Conservation (phyloP, 2,113 vertebrate genomes). For the Gnathochromis pfefferi region DNA sequence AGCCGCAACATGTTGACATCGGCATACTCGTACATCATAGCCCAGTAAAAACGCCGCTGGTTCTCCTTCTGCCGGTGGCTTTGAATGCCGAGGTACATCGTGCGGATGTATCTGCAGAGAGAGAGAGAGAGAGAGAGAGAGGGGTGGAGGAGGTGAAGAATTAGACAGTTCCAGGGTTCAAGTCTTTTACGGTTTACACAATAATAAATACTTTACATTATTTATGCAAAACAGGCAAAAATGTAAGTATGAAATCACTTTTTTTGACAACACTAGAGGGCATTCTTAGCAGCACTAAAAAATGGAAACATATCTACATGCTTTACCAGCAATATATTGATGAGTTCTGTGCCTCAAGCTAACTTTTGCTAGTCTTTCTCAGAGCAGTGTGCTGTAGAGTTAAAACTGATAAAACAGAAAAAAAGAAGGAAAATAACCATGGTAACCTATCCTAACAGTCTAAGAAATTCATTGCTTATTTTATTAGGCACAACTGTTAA, state of each 20-base stretch:
- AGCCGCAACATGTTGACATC: conserved; percentile 98
- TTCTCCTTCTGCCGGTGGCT: conserved; percentile 96
- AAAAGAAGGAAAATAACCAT: neutral
- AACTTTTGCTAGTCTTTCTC: neutral
- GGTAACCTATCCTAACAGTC: neutral
- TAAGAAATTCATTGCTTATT: neutral
- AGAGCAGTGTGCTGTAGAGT: neutral
- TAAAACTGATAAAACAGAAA: neutral
- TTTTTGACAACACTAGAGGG: conserved; percentile 15
- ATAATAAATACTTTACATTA: neutral
- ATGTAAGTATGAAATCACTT: neutral
- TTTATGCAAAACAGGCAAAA: neutral
- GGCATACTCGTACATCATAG: conserved; percentile 99
- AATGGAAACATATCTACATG: neutral
- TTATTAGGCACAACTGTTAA: neutral
- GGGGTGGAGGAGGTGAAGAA: neutral
- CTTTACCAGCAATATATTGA: neutral
- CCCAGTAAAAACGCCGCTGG: conserved; percentile 98
- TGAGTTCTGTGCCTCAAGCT: neutral
- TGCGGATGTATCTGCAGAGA: conserved; percentile 86
- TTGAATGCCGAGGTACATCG: conserved; percentile 98
- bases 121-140: neutral
- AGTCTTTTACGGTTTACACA: neutral
- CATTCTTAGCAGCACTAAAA: neutral
- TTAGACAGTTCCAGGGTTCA: neutral